phyloP scores from a whole-genome alignment of 2,113 vertebrate species.

The Egretta garzetta region DNA sequence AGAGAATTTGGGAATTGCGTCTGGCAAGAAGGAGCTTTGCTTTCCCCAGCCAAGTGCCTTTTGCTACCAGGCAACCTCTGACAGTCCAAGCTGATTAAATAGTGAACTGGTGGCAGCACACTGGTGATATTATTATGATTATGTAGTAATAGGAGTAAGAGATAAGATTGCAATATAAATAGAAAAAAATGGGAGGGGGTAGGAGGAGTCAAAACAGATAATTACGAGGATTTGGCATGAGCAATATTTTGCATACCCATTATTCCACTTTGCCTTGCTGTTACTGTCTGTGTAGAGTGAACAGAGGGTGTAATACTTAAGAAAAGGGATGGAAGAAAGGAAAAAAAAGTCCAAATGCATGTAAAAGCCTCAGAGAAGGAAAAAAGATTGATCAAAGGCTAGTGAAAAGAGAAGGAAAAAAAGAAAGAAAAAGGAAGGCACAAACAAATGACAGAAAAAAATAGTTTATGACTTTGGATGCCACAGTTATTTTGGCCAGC shows the following conservation, averaged over 20 bases:
- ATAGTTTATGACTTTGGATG: background rate
- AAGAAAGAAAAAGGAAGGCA: background rate
- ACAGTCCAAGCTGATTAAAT: background rate
- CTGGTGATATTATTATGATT: background rate
- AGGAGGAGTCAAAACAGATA: background rate
- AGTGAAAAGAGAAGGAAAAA: background rate
- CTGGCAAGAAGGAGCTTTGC: background rate
- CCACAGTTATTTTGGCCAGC: background rate
- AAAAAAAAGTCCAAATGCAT: background rate
- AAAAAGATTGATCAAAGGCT: background rate
- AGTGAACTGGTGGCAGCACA: background rate
- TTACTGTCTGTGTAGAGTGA: background rate
- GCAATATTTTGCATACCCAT: background rate
- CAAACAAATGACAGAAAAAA: background rate
- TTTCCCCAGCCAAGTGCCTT: background rate
- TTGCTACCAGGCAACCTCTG: background rate
- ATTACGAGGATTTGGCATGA: background rate
- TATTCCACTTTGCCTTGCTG: background rate
- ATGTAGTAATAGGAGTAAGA: background rate
- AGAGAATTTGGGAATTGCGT: background rate
- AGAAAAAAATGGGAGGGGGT: background rate
- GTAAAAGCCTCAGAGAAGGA: background rate
- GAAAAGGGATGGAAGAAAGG: background rate
- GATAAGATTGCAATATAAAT: background rate
- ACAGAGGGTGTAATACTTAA: background rate